Conservation (phyloP, 2,888 invertebrate genomes). For the Micoletzkya japonica region DNA sequence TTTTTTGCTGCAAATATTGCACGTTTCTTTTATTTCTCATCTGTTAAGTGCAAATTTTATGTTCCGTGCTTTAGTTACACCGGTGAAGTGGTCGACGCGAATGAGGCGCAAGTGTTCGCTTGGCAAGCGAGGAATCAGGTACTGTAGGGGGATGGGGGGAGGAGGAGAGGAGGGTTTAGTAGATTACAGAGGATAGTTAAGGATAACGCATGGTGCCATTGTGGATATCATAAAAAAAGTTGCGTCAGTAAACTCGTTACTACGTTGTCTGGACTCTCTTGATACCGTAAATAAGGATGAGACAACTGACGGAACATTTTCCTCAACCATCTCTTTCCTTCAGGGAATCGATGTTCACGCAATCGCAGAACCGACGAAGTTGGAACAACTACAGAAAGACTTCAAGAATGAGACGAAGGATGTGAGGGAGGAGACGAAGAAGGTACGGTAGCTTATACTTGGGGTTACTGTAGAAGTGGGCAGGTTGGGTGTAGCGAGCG, state of each 20-base stretch:
- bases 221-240: no score
- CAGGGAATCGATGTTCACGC: constrained; percentile 88
- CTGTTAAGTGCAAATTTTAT: neutral
- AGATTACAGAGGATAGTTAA: no score
- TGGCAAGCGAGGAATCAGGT: constrained; percentile 60
- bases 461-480: neutral
- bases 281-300: no score
- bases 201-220: no score
- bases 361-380: constrained; percentile 94
- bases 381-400: constrained; percentile 86
- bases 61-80: constrained; percentile 73
- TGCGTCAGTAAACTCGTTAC: no score
- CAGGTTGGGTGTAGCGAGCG: neutral
- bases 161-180: no score
- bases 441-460: constrained; percentile 66
- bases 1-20: neutral
- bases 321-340: constrained; percentile 2
- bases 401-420: constrained; percentile 86
- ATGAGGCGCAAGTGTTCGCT: constrained; percentile 76
- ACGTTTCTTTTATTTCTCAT: neutral
- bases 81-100: constrained; percentile 89
- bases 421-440: constrained; percentile 80
- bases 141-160: no score
- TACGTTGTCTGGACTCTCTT: no score
- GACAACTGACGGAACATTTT: no score